Evolutionary conservation across 2,113 vertebrate genomes (phyloP).

Genomic region (Nothobranchius furzeri): DNA sequence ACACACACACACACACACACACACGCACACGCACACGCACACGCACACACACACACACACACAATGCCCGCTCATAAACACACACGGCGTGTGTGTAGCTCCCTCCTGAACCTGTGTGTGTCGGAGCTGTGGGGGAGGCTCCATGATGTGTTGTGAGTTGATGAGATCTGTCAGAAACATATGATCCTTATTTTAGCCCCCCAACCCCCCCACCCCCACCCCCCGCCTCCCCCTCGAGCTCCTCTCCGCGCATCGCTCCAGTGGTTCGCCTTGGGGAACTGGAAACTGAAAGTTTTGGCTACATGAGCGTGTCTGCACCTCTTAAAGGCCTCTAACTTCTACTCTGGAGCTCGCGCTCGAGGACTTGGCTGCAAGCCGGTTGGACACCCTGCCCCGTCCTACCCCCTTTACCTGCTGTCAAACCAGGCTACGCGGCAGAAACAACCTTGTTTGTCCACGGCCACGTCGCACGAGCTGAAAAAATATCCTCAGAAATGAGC

Average conservation of each 20-base stretch:
- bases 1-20: constrained; percentile 36
- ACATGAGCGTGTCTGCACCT: constrained; percentile 70
- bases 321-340: constrained; percentile 61
- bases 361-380: constrained; percentile 45
- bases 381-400: constrained; percentile 29
- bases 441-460: constrained; percentile 88
- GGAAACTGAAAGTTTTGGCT: constrained; percentile 60
- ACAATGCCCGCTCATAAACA: constrained; percentile 5
- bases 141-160: constrained; percentile 58
- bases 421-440: constrained; percentile 68
- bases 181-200: constrained; percentile 68
- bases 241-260: constrained; percentile 33
- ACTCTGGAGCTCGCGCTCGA: constrained; percentile 53
- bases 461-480: constrained; percentile 62
- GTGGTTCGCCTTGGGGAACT: constrained; percentile 47
- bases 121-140: constrained; percentile 60
- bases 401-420: constrained; percentile 44
- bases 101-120: constrained; percentile 55
- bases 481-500: constrained; percentile 68
- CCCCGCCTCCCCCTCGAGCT: constrained; percentile 1
- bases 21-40: constrained; percentile 22
- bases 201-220: too few relatives aligned
- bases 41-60: constrained; percentile 34
- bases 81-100: constrained; percentile 18
- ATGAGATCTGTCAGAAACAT: constrained; percentile 77